Base-by-base conservation (phyloP, 2,797 vertebrate species). In the Acipenser oxyrinchus region DNA sequence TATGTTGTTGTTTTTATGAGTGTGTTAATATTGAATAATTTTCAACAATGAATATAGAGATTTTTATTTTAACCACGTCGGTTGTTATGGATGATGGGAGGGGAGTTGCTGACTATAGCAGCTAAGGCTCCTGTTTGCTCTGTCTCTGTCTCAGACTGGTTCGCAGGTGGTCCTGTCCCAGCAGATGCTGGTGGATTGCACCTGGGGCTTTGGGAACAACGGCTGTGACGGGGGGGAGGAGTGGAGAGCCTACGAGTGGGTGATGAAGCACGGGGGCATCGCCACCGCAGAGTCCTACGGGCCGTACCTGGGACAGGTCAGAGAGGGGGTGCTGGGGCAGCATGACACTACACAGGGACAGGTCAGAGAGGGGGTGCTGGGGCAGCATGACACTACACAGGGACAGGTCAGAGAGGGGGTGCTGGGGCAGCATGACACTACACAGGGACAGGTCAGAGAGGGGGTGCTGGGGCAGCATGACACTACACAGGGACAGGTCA, bases 221-320 rank as follows among this genome's bases (percentile, higher is more conserved):
- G 91, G 85, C 60, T 93, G 90, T 0, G 92, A 93, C 0, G 88
- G 91, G 4, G 86, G 88, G 0, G 91, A 93, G 78, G 90, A 93
- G 74, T 94, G 87, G 90, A 75, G 92, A 49, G 89, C 80, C 0
- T 94, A 86, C 0, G 91, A 92, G 78, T 93, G 91, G 91, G 87
- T 90, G 60, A 89, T 89, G 83, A 91, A 88, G 63, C 90, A 92
- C 0, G 89, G 91, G 0, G 90, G 90, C 77, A 91, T 94, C 7
- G 84, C 89, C 66, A 89, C 84, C 9, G 86, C 78, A 0, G 92
- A 92, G 67, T 89, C 83, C 23, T 93, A 90, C 0, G 90, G 93
- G 4, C 68, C 79, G 49, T 94, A 89, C 72, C 82, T 83, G 80
- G 93, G 90, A 1, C 79, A 75, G 74, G 81, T 79, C 48, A 79